These are phyloP conservation scores for Bucco capensis DNA, from an alignment of 2,113 vertebrate genomes.

Conservation along the genomic window DNA sequence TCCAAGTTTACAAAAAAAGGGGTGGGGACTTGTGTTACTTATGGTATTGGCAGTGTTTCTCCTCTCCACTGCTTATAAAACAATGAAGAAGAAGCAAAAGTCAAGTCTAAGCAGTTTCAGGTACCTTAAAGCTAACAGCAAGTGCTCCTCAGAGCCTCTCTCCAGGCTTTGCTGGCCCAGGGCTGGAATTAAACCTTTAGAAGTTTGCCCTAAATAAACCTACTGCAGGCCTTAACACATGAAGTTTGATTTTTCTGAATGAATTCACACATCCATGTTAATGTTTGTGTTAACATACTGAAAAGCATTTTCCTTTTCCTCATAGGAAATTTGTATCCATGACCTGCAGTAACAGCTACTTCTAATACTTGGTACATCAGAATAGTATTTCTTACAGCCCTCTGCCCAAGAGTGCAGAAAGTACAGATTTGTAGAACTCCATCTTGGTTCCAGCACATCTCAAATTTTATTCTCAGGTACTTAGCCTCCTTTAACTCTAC, in stretches of 20 bases:
- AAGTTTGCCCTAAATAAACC: neutral
- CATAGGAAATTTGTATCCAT: neutral
- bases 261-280: neutral
- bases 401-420: neutral
- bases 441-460: neutral
- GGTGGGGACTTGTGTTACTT: neutral
- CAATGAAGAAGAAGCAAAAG: neutral
- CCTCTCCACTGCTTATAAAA: neutral
- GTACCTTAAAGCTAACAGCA: neutral
- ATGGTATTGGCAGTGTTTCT: neutral
- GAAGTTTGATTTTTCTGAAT: neutral
- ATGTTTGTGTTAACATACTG: neutral
- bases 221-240: neutral
- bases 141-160: neutral
- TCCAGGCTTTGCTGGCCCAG: neutral
- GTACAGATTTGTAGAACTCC: neutral
- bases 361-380: neutral
- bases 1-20: neutral
- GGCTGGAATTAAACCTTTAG: neutral
- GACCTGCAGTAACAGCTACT: neutral
- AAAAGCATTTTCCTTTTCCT: neutral
- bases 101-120: neutral
- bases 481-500: neutral
- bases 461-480: neutral
- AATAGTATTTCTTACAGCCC: neutral